These are phyloP conservation scores for Palythoa grandiflora DNA, from an alignment of 92 coral and sea anemone species.

Conservation along the genomic window DNA sequence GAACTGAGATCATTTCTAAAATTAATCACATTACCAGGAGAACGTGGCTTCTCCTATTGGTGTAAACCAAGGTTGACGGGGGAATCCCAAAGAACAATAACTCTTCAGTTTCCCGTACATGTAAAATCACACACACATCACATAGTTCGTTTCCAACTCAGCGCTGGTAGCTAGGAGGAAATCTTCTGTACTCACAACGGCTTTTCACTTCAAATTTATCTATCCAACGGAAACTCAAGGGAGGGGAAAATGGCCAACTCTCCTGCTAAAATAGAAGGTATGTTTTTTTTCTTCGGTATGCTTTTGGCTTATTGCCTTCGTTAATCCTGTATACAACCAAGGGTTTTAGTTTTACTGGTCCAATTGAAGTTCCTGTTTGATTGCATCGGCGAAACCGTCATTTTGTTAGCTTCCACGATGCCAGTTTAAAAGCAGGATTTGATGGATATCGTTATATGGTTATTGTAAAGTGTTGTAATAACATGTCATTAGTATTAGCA, in stretches of 20 bases:
- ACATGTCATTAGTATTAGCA: neutral
- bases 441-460: neutral
- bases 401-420: neutral
- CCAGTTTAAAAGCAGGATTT: neutral
- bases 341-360: neutral
- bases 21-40: conserved; percentile 31
- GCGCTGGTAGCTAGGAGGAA: neutral
- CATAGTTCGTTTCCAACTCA: neutral
- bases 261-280: conserved; percentile 15
- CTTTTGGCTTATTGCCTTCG: neutral
- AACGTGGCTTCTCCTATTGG: conserved; percentile 32
- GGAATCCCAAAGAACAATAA: conserved; percentile 8
- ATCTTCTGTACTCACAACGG: neutral
- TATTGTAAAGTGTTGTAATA: neutral
- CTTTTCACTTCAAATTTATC: neutral
- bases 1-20: conserved; percentile 45
- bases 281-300: neutral
- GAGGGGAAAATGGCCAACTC: neutral
- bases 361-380: neutral
- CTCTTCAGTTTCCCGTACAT: neutral
- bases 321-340: neutral
- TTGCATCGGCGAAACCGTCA: neutral
- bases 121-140: neutral
- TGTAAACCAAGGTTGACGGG: neutral
- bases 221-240: neutral